These are phyloP conservation scores for Platysteira castanea DNA, from an alignment of 2,113 vertebrate genomes.

Conservation along the genomic window DNA sequence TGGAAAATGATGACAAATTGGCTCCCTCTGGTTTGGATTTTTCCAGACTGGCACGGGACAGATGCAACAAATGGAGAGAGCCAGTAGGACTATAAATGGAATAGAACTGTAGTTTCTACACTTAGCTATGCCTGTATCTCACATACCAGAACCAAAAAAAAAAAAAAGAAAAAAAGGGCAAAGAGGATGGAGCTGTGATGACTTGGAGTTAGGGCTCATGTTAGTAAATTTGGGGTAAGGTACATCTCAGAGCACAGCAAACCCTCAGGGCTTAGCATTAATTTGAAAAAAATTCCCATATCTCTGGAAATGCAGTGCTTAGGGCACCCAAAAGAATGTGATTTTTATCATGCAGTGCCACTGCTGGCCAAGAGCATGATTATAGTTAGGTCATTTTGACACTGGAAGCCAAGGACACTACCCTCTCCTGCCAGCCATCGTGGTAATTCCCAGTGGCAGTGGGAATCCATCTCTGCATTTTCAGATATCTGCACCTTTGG, in stretches of 20 bases:
- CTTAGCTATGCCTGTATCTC: not conserved
- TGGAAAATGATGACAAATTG: not conserved
- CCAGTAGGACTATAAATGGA: not conserved
- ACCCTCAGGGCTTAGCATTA: not conserved
- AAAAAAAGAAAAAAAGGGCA: not conserved
- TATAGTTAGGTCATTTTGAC: not conserved
- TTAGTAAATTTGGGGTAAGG: not conserved
- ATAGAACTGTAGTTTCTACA: not conserved
- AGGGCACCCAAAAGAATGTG: not conserved
- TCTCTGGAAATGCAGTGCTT: not conserved
- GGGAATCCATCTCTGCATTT: not conserved
- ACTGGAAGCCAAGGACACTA: not conserved
- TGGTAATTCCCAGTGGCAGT: not conserved
- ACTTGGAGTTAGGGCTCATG: not conserved
- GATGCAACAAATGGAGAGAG: not conserved
- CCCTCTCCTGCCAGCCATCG: not conserved
- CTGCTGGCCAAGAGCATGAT: not conserved
- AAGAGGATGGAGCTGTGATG: not conserved
- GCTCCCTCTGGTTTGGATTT: not conserved
- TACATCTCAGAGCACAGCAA: not conserved
- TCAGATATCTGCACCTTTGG: not conserved
- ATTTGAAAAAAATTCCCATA: not conserved
- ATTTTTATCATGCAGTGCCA: not conserved
- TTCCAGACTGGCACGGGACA: slow-evolving; percentile 21
- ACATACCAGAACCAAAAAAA: not conserved